These are phyloP conservation scores for Gastrophryne carolinensis DNA, from an alignment of 2,797 vertebrate species.

Conservation along the genomic window DNA sequence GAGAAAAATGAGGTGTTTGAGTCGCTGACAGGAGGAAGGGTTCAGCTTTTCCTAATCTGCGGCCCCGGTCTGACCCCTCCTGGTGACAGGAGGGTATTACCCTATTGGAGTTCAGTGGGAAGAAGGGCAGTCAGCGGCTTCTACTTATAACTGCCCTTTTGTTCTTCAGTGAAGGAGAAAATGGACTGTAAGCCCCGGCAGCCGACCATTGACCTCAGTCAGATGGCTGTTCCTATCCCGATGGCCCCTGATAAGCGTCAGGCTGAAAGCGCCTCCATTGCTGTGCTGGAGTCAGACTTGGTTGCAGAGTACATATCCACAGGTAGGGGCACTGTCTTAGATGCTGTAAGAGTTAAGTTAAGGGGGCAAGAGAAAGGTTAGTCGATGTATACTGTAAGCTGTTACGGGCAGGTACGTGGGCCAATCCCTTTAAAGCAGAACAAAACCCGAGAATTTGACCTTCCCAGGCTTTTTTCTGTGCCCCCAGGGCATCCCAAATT, in stretches of 20 bases:
- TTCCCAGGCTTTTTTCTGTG: no score
- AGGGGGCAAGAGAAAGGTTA: neutral
- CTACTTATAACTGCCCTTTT: slow-evolving; percentile 10
- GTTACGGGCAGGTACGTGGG: no score
- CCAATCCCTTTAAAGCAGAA: no score
- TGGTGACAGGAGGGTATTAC: no score
- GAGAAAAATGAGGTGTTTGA: no score
- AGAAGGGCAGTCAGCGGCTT: neutral
- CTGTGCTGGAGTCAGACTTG: slow-evolving; percentile 80
- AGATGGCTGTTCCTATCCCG: slow-evolving; percentile 97
- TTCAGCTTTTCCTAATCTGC: no score
- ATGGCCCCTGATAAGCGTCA: slow-evolving; percentile 86
- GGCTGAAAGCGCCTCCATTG: slow-evolving; percentile 79
- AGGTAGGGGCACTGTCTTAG: slow-evolving; percentile 67
- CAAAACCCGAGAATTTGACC: no score
- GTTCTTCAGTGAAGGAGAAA: slow-evolving; percentile 84
- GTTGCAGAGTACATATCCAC: slow-evolving; percentile 75
- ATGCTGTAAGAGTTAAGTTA: neutral
- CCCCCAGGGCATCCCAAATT: no score
- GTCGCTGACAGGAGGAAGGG: no score
- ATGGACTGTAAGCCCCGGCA: slow-evolving; percentile 84
- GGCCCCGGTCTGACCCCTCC: no score
- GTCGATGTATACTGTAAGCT: neutral
- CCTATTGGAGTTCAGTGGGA: no score
- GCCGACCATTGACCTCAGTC: slow-evolving; percentile 94